These are phyloP conservation scores for Catharus minimus DNA, from an alignment of 2,113 vertebrate species.

Conservation along the genomic window DNA sequence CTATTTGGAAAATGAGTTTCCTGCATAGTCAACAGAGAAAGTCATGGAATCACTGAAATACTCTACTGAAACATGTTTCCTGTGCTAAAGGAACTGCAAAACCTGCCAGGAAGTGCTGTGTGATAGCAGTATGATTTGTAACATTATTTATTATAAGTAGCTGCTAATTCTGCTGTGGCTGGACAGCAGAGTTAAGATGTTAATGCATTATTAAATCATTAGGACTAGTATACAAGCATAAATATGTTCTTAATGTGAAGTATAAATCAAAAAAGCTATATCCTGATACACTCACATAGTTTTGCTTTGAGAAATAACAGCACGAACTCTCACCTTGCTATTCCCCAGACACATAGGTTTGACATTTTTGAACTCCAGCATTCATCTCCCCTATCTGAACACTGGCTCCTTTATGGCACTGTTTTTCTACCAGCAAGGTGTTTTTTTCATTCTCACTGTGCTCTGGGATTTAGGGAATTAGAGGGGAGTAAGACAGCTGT, in stretches of 20 bases:
- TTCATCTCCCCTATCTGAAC: background rate
- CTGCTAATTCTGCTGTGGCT: background rate
- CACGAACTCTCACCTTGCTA: background rate
- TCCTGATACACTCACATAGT: background rate
- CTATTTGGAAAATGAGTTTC: constrained; percentile 11
- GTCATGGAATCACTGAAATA: background rate
- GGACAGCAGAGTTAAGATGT: background rate
- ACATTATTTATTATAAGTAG: background rate
- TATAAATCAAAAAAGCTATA: background rate
- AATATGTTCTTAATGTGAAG: background rate
- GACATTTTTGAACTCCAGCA: background rate
- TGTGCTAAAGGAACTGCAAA: constrained; percentile 17
- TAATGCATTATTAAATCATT: background rate
- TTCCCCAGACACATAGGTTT: background rate
- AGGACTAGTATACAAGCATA: background rate
- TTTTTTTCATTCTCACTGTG: background rate
- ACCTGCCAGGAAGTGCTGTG: constrained; percentile 16
- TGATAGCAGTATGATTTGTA: background rate
- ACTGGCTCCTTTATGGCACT: background rate
- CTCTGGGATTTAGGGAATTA: constrained; percentile 8
- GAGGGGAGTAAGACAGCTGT: background rate
- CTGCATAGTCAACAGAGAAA: background rate
- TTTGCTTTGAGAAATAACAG: background rate
- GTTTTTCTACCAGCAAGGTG: background rate
- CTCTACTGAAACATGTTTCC: constrained; percentile 23